phyloP scores from a whole-genome alignment of 2,113 vertebrate species.

The Etheostoma cragini region DNA sequence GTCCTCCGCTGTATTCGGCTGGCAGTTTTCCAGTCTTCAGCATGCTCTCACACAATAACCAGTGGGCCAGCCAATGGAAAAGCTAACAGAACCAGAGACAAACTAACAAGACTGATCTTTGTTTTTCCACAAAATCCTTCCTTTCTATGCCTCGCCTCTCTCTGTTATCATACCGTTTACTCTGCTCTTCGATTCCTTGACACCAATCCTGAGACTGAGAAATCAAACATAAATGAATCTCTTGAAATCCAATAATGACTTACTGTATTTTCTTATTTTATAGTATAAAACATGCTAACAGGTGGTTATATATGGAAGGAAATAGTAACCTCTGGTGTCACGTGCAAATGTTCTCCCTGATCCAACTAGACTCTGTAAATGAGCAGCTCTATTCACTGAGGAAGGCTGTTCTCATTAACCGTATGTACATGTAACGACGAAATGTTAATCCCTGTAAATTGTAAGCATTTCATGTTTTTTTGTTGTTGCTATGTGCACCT shows the following conservation, averaged over 20 bases:
- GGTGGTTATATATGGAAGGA: not conserved
- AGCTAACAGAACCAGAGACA: conserved; percentile 16
- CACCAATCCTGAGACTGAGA: not conserved
- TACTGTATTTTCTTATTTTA: not conserved
- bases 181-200: not conserved
- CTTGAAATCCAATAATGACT: not conserved
- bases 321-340: not conserved
- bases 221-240: not conserved
- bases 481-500: too few relatives aligned
- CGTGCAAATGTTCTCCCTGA: too few relatives aligned
- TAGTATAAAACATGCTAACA: not conserved
- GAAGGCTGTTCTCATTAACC: not conserved
- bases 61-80: conserved; percentile 8
- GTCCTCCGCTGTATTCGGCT: conserved; percentile 23
- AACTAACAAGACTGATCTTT: not conserved
- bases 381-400: not conserved
- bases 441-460: too few relatives aligned
- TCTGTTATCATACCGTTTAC: not conserved
- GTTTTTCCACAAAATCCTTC: conserved; percentile 20
- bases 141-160: not conserved
- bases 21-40: conserved; percentile 30
- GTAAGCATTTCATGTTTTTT: too few relatives aligned
- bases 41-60: conserved; percentile 16
- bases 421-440: too few relatives aligned
- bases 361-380: not conserved